phyloP scores from a whole-genome alignment of 2,797 vertebrate species.

The Macrochelys suwanniensis region DNA sequence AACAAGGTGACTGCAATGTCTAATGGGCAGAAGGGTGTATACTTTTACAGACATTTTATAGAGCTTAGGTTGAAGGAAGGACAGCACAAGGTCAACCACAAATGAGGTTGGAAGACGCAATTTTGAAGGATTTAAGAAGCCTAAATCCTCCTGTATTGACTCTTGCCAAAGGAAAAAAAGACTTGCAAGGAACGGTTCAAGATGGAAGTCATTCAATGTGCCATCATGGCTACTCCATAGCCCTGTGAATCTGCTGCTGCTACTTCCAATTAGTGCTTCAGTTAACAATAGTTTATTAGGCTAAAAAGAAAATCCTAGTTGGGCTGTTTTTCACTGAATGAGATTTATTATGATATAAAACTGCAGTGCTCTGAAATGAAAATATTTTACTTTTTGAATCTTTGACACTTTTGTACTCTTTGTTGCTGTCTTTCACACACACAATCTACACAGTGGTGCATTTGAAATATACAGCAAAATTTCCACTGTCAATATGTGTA shows the following conservation, averaged over 20 bases:
- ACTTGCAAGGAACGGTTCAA: neutral
- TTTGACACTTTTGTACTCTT: constrained; percentile 16
- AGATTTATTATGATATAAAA: constrained; percentile 27
- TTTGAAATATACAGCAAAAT: neutral
- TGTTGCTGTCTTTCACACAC: neutral
- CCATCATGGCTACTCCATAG: neutral
- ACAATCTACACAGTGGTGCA: neutral
- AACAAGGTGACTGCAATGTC: neutral
- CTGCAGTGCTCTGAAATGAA: constrained; percentile 34
- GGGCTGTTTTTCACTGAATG: neutral
- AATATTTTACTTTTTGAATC: constrained; percentile 30
- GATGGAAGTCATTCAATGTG: neutral
- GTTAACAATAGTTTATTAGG: constrained; percentile 16
- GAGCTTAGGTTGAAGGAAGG: neutral
- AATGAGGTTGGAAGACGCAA: neutral
- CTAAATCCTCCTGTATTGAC: neutral
- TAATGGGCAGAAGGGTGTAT: neutral
- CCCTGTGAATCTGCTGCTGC: neutral
- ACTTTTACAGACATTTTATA: neutral
- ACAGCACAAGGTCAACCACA: neutral
- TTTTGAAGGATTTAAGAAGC: neutral
- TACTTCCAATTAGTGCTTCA: neutral
- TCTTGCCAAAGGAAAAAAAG: neutral
- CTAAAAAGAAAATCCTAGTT: neutral
- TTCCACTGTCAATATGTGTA: neutral